A percentile compares a stretch with the other conserved stretches of the same genome.
Evolutionary conservation across 2,888 invertebrate species (phyloP).

Genomic region (Tinea semifulvella): DNA sequence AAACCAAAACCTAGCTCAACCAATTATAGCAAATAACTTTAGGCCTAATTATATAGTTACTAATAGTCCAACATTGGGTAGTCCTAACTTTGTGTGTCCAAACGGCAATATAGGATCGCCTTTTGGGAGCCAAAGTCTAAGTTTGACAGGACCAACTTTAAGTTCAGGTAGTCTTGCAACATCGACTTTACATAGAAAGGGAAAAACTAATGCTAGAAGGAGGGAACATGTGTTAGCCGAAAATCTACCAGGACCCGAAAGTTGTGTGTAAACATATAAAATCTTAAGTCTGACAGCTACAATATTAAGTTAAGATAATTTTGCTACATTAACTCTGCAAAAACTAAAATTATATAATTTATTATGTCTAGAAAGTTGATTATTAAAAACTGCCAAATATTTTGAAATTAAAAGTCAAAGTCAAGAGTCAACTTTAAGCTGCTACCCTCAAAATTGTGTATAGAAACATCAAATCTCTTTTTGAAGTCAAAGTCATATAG

Average conservation of each 20-base stretch:
- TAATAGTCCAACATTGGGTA: constrained; percentile 56
- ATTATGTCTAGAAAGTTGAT: background rate
- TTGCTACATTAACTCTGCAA: no score
- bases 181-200: constrained; percentile 60
- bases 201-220: constrained; percentile 58
- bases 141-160: constrained; percentile 50
- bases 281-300: background rate
- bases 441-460: no score
- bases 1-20: constrained; percentile 46
- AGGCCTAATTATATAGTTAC: constrained; percentile 49
- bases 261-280: constrained; percentile 73
- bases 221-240: constrained; percentile 84
- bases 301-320: no score
- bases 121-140: constrained; percentile 55
- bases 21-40: constrained; percentile 41
- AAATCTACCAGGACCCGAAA: constrained; percentile 87
- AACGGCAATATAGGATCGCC: constrained; percentile 52
- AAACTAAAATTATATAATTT: no score
- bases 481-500: no score
- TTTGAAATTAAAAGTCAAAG: no score
- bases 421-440: no score
- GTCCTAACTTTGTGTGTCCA: constrained; percentile 59
- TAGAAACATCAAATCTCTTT: no score
- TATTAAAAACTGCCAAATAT: background rate
- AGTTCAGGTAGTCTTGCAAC: constrained; percentile 55